Conservation (phyloP, 2,888 invertebrate genomes). For the Heteromurus nitidus region DNA sequence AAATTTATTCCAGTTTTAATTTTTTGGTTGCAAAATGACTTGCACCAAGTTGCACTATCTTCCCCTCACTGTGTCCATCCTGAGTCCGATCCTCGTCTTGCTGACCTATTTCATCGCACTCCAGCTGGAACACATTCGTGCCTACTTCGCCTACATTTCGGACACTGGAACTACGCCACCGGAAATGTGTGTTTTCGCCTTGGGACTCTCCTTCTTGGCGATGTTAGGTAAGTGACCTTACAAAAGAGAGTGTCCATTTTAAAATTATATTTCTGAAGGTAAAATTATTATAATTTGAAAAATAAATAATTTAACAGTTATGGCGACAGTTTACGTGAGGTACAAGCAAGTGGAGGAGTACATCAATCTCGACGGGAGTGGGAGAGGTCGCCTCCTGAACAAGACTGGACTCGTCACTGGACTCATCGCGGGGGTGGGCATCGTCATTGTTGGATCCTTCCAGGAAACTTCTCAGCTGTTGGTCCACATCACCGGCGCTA, state of each 20-base stretch:
- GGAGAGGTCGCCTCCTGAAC: slow-evolving; percentile 78
- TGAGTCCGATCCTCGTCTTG: too few relatives aligned
- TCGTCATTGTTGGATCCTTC: slow-evolving; percentile 84
- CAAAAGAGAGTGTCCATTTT: background rate
- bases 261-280: background rate
- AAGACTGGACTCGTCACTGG: slow-evolving; percentile 80
- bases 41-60: too few relatives aligned
- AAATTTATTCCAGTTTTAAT: too few relatives aligned
- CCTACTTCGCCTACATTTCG: slow-evolving; percentile 83
- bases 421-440: slow-evolving; percentile 80
- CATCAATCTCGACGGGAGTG: slow-evolving; percentile 75
- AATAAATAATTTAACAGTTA: slow-evolving; percentile 78
- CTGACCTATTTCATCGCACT: slow-evolving; percentile 63
- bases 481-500: slow-evolving; percentile 83
- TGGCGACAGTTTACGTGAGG: slow-evolving; percentile 81
- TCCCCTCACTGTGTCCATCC: too few relatives aligned
- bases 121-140: slow-evolving; percentile 60
- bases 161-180: slow-evolving; percentile 84
- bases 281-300: background rate
- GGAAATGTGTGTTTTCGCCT: slow-evolving; percentile 87
- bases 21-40: too few relatives aligned
- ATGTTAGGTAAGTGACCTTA: background rate
- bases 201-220: slow-evolving; percentile 76
- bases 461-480: slow-evolving; percentile 83
- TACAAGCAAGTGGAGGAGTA: slow-evolving; percentile 81